phyloP scores from a whole-genome alignment of 2,888 invertebrate genomes.

The Hydropsyche betteni region DNA sequence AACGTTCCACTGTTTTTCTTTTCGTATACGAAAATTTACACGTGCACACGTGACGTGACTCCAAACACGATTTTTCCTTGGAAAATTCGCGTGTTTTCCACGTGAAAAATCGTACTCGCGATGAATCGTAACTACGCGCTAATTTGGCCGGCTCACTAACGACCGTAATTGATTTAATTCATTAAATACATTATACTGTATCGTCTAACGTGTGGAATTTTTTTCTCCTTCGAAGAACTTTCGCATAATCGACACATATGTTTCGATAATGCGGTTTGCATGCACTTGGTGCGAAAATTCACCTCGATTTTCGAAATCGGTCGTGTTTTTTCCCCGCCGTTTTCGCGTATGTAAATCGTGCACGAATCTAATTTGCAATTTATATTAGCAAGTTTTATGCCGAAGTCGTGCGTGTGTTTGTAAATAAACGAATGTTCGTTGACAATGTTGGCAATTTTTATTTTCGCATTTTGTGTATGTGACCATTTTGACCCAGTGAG shows the following conservation, averaged over 20 bases:
- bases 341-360: constrained; percentile 11
- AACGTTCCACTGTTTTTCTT: too few relatives aligned
- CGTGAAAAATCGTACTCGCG: not conserved
- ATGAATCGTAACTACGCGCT: not conserved
- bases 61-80: not conserved
- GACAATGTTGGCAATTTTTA: too few relatives aligned
- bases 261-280: too few relatives aligned
- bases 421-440: too few relatives aligned
- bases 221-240: too few relatives aligned
- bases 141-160: not conserved
- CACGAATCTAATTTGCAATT: constrained; percentile 29
- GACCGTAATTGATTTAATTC: not conserved
- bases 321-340: not conserved
- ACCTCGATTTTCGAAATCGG: not conserved
- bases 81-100: constrained; percentile 10
- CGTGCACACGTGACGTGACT: too few relatives aligned
- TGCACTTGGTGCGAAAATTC: too few relatives aligned
- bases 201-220: too few relatives aligned
- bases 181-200: not conserved
- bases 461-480: too few relatives aligned
- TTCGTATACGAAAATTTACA: too few relatives aligned
- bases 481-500: too few relatives aligned
- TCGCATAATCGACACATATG: too few relatives aligned
- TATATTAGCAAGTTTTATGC: constrained; percentile 16
- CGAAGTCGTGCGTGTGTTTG: not conserved